Base-by-base conservation (phyloP, 2,797 vertebrate species). In the Hapalemur alaotrensis region DNA sequence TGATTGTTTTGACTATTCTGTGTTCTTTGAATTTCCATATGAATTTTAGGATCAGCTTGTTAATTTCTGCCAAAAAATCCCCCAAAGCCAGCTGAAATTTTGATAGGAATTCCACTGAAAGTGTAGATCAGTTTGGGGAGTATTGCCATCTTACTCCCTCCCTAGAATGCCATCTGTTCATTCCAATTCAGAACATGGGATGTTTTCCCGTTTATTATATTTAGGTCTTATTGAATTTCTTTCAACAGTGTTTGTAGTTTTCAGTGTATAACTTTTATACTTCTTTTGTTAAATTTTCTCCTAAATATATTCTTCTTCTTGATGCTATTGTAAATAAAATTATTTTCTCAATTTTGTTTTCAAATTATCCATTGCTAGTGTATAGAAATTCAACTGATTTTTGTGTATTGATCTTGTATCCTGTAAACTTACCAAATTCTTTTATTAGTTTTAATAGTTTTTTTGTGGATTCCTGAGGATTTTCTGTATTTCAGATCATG, bases 171-270 rank as follows among this genome's bases (percentile, higher is more conserved):
- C 78, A 43, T 84, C 70, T 91, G 32, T 92, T 93, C 41, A 79
- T 57, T 93, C 43, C 38, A 75, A 38, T 86, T 41, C 75, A 50
- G 28, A 69, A 92, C 59, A 50, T 65, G 25, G 78, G 22, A 70
- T 76, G 17, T 81, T 28, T 93, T 89, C 23, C 28, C 65, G 38
- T 80, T 89, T 59, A 84, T 59, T 59, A 28, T 59, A 59, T 93
- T 94, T 69, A 80, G 18, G 28, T 85, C 73, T 95, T 95, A 35
- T 76, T 89, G 92, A 63, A 70, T 88, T 75, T 70, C 50, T 93
- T 72, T 70, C 57, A 82, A 94, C n/a, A 69, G 13, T n/a, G 30
- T 73, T 90, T 94, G 28, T 65, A 59, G 46, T 72, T 85, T 81
- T 87, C 57, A 87, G 59, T 86, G 28, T 63, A 54, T 13, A 46